Percentiles rank a stretch among this genome's conserved stretches.
These are phyloP conservation scores for Sarcophaga peregrina DNA, from an alignment of 1,140 invertebrate species.

Conservation along the genomic window DNA sequence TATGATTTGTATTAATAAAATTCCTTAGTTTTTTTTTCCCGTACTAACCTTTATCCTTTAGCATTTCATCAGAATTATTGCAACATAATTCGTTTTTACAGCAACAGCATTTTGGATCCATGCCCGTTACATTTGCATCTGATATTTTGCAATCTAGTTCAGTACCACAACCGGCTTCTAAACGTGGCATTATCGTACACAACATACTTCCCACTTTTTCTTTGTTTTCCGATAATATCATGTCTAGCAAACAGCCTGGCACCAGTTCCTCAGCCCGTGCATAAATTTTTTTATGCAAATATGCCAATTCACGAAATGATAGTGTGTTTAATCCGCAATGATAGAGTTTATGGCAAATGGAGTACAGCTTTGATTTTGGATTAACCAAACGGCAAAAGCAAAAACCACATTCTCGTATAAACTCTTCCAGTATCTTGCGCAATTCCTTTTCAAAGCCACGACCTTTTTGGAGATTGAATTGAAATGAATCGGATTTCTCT, in stretches of 20 bases:
- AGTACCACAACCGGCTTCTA: background rate
- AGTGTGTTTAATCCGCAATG: conserved; percentile 54
- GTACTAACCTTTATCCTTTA: conserved; percentile 48
- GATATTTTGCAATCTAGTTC: background rate
- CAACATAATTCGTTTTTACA: conserved; percentile 55
- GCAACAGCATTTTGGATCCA: conserved; percentile 49
- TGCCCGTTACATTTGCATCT: background rate
- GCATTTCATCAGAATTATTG: conserved; percentile 48
- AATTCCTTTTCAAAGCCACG: conserved; percentile 51
- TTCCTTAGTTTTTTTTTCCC: background rate
- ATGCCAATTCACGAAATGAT: conserved; percentile 53
- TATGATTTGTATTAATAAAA: background rate
- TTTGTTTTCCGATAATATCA: conserved; percentile 52
- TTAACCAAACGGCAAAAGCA: conserved; percentile 57
- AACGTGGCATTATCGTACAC: background rate
- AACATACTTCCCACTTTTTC: conserved; percentile 19
- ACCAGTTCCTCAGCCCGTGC: conserved; percentile 55
- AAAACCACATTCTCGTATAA: conserved; percentile 57
- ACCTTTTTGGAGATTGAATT: conserved; percentile 29
- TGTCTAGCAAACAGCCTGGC: conserved; percentile 55
- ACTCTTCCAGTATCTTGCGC: conserved; percentile 56
- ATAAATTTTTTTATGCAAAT: conserved; percentile 57
- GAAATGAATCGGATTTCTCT: background rate
- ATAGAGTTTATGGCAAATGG: conserved; percentile 56
- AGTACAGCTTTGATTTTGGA: conserved; percentile 57